phyloP scores from a whole-genome alignment of 2,113 vertebrate genomes.

The Nipponia nippon region DNA sequence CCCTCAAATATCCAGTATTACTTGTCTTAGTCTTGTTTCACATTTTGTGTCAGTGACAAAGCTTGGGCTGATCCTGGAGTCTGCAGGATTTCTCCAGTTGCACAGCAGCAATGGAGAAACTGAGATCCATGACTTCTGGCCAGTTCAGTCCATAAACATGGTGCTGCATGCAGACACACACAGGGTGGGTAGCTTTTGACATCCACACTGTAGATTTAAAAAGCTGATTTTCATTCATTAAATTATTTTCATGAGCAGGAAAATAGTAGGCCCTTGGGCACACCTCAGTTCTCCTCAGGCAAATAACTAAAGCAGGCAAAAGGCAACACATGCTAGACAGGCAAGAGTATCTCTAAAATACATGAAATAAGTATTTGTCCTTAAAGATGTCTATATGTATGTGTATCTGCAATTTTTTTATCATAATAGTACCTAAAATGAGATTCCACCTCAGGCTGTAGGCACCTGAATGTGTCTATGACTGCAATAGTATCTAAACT shows the following conservation, averaged over 20 bases:
- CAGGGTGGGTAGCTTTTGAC: background rate
- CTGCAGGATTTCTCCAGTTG: background rate
- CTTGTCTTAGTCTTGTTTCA: background rate
- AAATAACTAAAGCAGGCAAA: background rate
- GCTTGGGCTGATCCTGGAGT: background rate
- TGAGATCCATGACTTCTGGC: background rate
- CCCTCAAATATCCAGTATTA: background rate
- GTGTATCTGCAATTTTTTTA: background rate
- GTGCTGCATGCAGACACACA: background rate
- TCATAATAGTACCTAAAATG: background rate
- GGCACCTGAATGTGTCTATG: background rate
- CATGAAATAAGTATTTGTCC: background rate
- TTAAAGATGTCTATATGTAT: background rate
- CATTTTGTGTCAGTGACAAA: background rate
- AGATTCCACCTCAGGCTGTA: background rate
- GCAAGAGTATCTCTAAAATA: background rate
- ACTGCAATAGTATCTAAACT: background rate
- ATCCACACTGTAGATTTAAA: background rate
- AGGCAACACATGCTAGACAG: background rate
- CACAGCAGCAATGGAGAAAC: background rate
- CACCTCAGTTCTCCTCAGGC: background rate
- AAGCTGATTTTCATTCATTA: background rate
- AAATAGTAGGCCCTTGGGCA: background rate
- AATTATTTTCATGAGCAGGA: background rate
- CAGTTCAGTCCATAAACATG: background rate